Percentiles rank a stretch among this genome's conserved stretches.
Conservation (phyloP, 1,140 invertebrate species). For the Hylaeus anthracinus region DNA sequence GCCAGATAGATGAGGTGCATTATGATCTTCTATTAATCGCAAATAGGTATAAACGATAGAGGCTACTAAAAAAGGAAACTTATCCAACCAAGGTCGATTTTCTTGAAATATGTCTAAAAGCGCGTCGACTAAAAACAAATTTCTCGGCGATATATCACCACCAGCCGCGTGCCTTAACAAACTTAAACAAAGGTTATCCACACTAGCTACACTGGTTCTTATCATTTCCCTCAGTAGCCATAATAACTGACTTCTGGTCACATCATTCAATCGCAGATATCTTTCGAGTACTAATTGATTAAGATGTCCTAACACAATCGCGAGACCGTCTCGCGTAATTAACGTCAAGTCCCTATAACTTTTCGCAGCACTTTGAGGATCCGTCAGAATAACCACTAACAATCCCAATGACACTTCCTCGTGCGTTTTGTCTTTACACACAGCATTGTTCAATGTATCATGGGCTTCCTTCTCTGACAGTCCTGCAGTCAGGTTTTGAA, state of each 20-base stretch:
- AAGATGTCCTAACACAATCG: conserved; percentile 89
- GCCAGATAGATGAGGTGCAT: conserved; percentile 85
- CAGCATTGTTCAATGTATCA: conserved; percentile 92
- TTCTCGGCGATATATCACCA: conserved; percentile 94
- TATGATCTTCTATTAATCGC: conserved; percentile 96
- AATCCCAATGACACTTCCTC: conserved; percentile 96
- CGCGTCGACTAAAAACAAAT: conserved; percentile 94
- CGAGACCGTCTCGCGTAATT: conserved; percentile 93
- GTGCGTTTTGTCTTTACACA: conserved; percentile 93
- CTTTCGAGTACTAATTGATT: conserved; percentile 93
- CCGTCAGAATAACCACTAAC: conserved; percentile 93
- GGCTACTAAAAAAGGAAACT: conserved; percentile 92
- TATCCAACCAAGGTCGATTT: conserved; percentile 94
- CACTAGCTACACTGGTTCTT: conserved; percentile 90
- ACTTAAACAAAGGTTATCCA: conserved; percentile 95
- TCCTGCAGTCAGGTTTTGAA: conserved; percentile 89
- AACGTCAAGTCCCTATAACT: conserved; percentile 95
- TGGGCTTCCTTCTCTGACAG: conserved; percentile 96
- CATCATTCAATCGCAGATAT: conserved; percentile 92
- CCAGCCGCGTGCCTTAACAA: conserved; percentile 96
- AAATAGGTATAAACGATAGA: conserved; percentile 97
- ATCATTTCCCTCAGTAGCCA: conserved; percentile 95
- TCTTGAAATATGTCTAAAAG: conserved; percentile 96
- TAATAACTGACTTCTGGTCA: conserved; percentile 88
- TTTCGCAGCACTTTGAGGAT: conserved; percentile 90